phyloP scores from a whole-genome alignment of 2,113 vertebrate species.

The Apeltes quadracus region DNA sequence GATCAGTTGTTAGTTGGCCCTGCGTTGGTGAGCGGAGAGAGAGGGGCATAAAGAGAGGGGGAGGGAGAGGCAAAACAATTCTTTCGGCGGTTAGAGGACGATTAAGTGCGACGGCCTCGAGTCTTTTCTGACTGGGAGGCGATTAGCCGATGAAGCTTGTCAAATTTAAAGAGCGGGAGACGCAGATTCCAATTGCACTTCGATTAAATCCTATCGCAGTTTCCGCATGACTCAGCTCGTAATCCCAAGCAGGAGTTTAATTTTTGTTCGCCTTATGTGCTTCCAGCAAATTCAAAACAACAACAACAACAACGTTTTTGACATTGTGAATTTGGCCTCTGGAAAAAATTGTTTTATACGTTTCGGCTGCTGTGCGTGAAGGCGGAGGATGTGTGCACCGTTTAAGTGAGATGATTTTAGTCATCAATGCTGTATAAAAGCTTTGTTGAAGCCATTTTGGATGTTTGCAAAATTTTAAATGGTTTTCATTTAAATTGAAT shows the following conservation, averaged over 20 bases:
- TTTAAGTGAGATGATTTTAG: background rate
- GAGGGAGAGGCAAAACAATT: constrained; percentile 21
- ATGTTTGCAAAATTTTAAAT: background rate
- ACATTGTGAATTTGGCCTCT: constrained; percentile 15
- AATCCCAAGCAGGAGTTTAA: constrained; percentile 55
- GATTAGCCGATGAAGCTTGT: constrained; percentile 36
- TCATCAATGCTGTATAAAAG: background rate
- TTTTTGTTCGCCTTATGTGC: constrained; percentile 18
- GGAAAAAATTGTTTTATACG: constrained; percentile 13
- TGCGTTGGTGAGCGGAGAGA: background rate
- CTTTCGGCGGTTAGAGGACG: constrained; percentile 31
- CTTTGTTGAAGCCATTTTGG: background rate
- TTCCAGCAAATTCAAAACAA: constrained; percentile 36
- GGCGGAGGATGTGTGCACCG: background rate
- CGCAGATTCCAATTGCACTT: constrained; percentile 28
- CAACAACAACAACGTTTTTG: constrained; percentile 3
- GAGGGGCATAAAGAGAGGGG: background rate
- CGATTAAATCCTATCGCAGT: constrained; percentile 48
- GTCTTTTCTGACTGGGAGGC: constrained; percentile 53
- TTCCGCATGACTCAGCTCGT: constrained; percentile 57
- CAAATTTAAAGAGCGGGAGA: constrained; percentile 47
- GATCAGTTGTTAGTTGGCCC: constrained; percentile 51
- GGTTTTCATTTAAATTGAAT: background rate
- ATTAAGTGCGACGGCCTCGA: constrained; percentile 40
- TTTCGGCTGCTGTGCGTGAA: constrained; percentile 4